Percentiles rank a stretch among this genome's conserved stretches.
Conservation (phyloP, 2,888 invertebrate genomes). For the Altica lythri region DNA sequence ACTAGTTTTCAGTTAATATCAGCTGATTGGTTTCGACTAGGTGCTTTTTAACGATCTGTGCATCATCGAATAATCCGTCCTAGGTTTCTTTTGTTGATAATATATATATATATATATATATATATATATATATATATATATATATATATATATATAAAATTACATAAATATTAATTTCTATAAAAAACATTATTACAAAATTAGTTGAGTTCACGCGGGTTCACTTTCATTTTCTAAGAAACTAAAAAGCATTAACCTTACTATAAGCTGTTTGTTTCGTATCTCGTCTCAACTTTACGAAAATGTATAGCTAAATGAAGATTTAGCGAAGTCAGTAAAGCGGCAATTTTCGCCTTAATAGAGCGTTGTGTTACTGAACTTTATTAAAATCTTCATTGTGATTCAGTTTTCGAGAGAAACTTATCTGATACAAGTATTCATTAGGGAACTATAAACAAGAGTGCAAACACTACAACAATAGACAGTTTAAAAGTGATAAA, state of each 20-base stretch:
- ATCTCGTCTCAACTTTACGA: slow-evolving; percentile 21
- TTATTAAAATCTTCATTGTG: slow-evolving; percentile 35
- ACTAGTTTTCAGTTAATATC: no score
- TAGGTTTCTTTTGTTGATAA: no score
- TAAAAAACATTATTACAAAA: no score
- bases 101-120: no score
- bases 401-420: slow-evolving; percentile 36
- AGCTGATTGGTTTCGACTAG: no score
- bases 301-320: slow-evolving; percentile 25
- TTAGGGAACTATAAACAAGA: slow-evolving; percentile 32
- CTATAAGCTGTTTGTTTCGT: slow-evolving; percentile 9
- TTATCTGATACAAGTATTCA: slow-evolving; percentile 35
- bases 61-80: no score
- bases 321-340: slow-evolving; percentile 29
- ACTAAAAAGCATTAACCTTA: slow-evolving; percentile 8
- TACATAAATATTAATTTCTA: no score
- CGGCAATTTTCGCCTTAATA: slow-evolving; percentile 37
- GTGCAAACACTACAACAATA: slow-evolving; percentile 27
- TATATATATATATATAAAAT: no score
- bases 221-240: slow-evolving; percentile 4
- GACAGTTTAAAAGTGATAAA: slow-evolving; percentile 26
- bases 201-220: no score
- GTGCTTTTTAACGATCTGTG: no score
- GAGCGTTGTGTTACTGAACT: slow-evolving; percentile 34
- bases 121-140: no score